These are phyloP conservation scores for Lasioglossum leucozonium DNA, from an alignment of 2,888 invertebrate genomes.

Conservation along the genomic window DNA sequence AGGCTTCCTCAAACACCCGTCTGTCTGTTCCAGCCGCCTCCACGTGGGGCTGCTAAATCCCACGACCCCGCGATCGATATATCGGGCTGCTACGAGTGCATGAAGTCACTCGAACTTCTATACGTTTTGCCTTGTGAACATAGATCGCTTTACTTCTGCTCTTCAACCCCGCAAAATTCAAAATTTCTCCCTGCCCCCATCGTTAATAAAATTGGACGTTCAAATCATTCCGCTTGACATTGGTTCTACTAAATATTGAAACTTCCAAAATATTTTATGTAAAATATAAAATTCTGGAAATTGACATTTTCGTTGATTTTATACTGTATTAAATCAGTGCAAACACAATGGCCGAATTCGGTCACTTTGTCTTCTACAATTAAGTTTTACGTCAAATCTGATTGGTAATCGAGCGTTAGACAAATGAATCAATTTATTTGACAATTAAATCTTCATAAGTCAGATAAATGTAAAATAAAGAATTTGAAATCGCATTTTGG, in stretches of 20 bases:
- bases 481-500: not conserved
- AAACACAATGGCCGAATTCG: not conserved
- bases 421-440: not conserved
- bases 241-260: not conserved
- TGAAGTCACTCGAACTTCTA: slow-evolving; percentile 46
- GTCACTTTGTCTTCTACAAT: not conserved
- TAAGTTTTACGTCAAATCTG: not conserved
- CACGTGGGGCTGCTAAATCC: slow-evolving; percentile 64
- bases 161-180: not conserved
- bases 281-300: not conserved
- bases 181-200: too few species aligned
- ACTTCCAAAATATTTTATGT: not conserved
- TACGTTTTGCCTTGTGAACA: slow-evolving; percentile 47
- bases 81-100: slow-evolving; percentile 55
- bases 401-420: not conserved
- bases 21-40: slow-evolving; percentile 23
- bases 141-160: slow-evolving; percentile 20
- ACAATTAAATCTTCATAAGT: not conserved
- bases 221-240: too few species aligned
- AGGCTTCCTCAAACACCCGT: slow-evolving; percentile 44
- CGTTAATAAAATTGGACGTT: not conserved
- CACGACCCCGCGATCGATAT: slow-evolving; percentile 67
- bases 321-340: not conserved
- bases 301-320: not conserved
- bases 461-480: not conserved